phyloP scores from a whole-genome alignment of 2,888 invertebrate species.

The Aleiodes leptofemur region DNA sequence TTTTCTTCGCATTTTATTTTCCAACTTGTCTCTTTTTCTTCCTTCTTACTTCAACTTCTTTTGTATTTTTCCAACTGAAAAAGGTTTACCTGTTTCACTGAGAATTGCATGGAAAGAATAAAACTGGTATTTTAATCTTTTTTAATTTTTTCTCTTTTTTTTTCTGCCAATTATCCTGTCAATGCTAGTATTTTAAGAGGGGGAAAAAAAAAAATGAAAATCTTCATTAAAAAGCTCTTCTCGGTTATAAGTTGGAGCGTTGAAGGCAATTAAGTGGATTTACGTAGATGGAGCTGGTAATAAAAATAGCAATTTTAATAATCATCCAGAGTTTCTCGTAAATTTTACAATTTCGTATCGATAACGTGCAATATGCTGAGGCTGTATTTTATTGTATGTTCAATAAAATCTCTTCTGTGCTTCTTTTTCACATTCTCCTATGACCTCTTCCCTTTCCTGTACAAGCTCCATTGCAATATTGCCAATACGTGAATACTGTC shows the following conservation, averaged over 20 bases:
- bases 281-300: background rate
- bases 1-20: constrained; percentile 51
- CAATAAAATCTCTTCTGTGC: constrained; percentile 60
- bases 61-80: constrained; percentile 47
- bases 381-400: constrained; percentile 64
- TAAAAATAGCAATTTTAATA: constrained; percentile 38
- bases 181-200: too few relatives aligned
- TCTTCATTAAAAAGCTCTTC: background rate
- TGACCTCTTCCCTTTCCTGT: background rate
- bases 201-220: background rate
- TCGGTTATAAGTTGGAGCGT: background rate
- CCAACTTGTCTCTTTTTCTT: constrained; percentile 48
- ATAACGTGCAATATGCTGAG: constrained; percentile 60
- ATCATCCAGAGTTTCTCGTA: constrained; percentile 35
- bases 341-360: constrained; percentile 53
- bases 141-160: constrained; percentile 16
- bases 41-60: constrained; percentile 45
- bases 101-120: constrained; percentile 41
- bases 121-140: constrained; percentile 8
- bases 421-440: constrained; percentile 39
- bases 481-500: constrained; percentile 50
- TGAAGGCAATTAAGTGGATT: constrained; percentile 15
- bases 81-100: constrained; percentile 44
- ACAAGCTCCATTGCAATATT: constrained; percentile 24
- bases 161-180: background rate